A percentile compares a stretch with the other conserved stretches of the same genome.
These are phyloP conservation scores for Synaphobranchus kaupii DNA, from an alignment of 2,797 vertebrate genomes.

Conservation along the genomic window DNA sequence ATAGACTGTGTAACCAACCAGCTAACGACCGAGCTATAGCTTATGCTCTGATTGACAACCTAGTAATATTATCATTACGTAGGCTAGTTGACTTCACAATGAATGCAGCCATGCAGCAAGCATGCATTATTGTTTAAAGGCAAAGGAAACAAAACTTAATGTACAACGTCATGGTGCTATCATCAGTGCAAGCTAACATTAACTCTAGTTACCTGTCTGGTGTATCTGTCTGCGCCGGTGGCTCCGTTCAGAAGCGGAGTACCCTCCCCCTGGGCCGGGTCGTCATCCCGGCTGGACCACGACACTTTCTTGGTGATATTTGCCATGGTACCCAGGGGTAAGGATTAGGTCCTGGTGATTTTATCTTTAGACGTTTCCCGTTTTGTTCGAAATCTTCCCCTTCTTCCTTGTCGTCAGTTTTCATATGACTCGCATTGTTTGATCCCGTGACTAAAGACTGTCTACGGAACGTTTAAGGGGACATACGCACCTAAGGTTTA, in stretches of 20 bases:
- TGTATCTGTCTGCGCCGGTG: constrained; percentile 28
- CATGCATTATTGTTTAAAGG: background rate
- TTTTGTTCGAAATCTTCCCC: background rate
- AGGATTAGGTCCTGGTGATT: background rate
- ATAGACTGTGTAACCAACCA: background rate
- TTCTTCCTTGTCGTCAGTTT: background rate
- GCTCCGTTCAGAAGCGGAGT: constrained; percentile 72
- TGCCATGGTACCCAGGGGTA: constrained; percentile 62
- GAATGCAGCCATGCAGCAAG: background rate
- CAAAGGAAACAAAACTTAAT: background rate
- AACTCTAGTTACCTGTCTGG: constrained; percentile 30
- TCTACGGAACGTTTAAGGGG: background rate
- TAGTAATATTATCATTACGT: background rate
- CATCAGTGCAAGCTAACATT: background rate
- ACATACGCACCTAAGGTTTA: constrained; percentile 27
- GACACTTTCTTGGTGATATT: constrained; percentile 79
- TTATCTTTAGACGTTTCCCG: background rate
- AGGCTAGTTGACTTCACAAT: no score
- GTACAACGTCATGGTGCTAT: background rate
- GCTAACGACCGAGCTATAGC: background rate
- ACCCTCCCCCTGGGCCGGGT: constrained; percentile 52
- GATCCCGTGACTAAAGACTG: constrained; percentile 27
- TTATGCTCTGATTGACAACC: background rate
- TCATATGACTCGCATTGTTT: constrained; percentile 7
- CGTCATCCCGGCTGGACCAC: constrained; percentile 73